Evolutionary conservation across 2,888 invertebrate species (phyloP).

Genomic region (Agrenia bidenticulata): DNA sequence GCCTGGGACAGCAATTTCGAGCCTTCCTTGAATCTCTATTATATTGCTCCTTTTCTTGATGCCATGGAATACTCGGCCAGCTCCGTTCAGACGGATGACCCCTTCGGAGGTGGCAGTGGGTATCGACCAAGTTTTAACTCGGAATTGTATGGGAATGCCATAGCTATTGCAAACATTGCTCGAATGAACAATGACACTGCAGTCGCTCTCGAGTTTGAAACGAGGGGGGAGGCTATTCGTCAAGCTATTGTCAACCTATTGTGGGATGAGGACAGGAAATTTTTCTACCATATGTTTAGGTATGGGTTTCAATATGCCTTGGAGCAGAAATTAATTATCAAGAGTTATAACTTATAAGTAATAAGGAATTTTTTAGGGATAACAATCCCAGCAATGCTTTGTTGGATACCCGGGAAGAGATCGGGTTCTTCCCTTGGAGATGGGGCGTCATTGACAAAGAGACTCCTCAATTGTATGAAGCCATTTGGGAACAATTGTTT

Average conservation of each 20-base stretch:
- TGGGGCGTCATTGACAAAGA: constrained; percentile 37
- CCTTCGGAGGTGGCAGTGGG: constrained; percentile 47
- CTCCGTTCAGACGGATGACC: constrained; percentile 46
- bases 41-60: constrained; percentile 48
- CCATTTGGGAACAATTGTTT: constrained; percentile 43
- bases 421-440: constrained; percentile 50
- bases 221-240: constrained; percentile 33
- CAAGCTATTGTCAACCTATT: constrained; percentile 34
- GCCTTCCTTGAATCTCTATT: constrained; percentile 28
- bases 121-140: constrained; percentile 50
- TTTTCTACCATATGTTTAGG: constrained; percentile 49
- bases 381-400: constrained; percentile 45
- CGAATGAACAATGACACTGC: constrained; percentile 34
- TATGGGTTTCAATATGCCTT: too few relatives aligned
- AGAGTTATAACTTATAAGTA: too few relatives aligned
- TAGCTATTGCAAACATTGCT: constrained; percentile 48
- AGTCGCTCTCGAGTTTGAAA: constrained; percentile 35
- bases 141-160: constrained; percentile 50
- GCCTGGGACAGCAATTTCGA: constrained; percentile 42
- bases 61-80: constrained; percentile 49
- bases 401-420: constrained; percentile 48
- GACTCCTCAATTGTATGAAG: constrained; percentile 29
- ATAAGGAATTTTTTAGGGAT: too few relatives aligned
- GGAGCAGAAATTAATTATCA: too few relatives aligned
- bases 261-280: constrained; percentile 47